Evolutionary conservation across 1,140 invertebrate species (phyloP).

Genomic region (Pantala flavescens): DNA sequence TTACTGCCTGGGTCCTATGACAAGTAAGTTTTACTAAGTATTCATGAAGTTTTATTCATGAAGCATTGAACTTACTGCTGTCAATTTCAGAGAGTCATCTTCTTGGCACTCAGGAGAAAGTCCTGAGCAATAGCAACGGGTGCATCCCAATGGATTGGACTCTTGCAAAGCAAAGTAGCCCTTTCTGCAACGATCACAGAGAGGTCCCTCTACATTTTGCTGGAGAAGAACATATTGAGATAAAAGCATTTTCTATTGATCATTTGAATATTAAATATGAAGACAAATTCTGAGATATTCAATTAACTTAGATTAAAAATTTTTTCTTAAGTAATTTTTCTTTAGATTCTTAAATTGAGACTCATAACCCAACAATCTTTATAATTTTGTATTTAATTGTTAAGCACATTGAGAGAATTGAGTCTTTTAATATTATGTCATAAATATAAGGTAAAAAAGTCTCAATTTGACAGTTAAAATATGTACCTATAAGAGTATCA

Average conservation of each 20-base stretch:
- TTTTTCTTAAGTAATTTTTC: background rate
- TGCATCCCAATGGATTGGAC: constrained; percentile 71
- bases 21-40: too few species aligned
- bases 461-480: too few species aligned
- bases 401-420: too few species aligned
- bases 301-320: background rate
- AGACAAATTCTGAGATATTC: constrained; percentile 24
- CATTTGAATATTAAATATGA: constrained; percentile 27
- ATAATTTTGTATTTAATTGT: too few species aligned
- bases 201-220: constrained; percentile 61
- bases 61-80: constrained; percentile 42
- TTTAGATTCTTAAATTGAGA: too few species aligned
- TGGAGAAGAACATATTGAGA: constrained; percentile 20
- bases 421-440: too few species aligned
- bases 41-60: too few species aligned
- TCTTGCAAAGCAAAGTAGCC: constrained; percentile 73
- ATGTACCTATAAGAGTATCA: too few species aligned
- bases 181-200: constrained; percentile 69
- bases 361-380: too few species aligned
- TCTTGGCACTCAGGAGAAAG: constrained; percentile 57
- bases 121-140: constrained; percentile 86
- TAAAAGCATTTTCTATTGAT: background rate
- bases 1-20: too few species aligned
- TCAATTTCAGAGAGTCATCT: constrained; percentile 45
- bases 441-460: too few species aligned